Conservation (phyloP, 2,113 vertebrate species). For the Glareola pratincola region DNA sequence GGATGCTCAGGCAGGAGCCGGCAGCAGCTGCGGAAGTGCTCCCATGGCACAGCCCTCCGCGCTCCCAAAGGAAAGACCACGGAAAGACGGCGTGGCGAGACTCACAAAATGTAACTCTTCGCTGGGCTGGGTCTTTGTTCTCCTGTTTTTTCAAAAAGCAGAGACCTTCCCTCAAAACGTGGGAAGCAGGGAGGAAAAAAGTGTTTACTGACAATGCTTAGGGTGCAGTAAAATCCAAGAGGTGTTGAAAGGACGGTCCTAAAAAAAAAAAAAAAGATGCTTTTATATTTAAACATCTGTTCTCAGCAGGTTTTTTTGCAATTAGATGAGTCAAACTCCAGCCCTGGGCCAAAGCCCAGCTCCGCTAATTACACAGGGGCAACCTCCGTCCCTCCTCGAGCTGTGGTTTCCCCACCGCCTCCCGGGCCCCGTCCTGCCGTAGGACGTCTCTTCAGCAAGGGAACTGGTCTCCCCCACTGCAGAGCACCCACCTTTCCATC, state of each 20-base stretch:
- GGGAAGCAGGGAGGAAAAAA: neutral
- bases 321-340: conserved; percentile 14
- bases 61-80: neutral
- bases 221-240: neutral
- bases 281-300: conserved; percentile 27
- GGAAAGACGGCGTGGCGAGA: neutral
- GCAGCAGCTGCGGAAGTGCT: neutral
- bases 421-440: neutral
- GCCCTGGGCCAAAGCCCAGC: neutral
- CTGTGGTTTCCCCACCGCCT: neutral
- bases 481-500: neutral
- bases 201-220: neutral
- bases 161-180: neutral
- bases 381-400: neutral
- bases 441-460: neutral
- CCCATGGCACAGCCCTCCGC: fast-evolving
- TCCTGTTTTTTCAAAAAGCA: neutral
- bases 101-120: neutral
- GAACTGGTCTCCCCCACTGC: neutral
- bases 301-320: conserved; percentile 4
- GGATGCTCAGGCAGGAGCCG: fast-evolving
- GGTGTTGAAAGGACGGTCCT: neutral
- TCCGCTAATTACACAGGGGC: neutral
- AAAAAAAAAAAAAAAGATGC: neutral
- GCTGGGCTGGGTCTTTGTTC: neutral